Conservation (phyloP, 2,888 invertebrate species). For the Epinotia demarniana region DNA sequence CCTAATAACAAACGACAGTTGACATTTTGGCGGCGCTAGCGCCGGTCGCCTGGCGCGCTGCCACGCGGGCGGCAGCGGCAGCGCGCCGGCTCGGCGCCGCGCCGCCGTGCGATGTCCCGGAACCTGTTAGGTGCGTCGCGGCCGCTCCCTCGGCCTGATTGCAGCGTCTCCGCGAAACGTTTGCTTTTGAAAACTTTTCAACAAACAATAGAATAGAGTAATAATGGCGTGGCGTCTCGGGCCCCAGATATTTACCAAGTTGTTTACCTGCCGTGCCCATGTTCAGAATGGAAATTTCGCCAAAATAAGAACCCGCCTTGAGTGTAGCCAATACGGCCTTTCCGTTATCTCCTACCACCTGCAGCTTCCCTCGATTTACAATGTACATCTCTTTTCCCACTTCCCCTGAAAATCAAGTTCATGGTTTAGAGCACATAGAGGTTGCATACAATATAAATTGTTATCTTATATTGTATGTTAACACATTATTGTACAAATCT, state of each 20-base stretch:
- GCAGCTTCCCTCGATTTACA: slow-evolving; percentile 97
- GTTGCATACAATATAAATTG: background rate
- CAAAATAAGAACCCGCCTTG: slow-evolving; percentile 99
- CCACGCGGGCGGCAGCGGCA: slow-evolving; percentile 40
- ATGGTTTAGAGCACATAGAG: background rate
- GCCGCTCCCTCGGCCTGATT: slow-evolving; percentile 84
- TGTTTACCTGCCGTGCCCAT: slow-evolving; percentile 99
- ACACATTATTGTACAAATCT: background rate
- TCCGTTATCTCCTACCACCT: slow-evolving; percentile 97
- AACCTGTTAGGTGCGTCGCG: slow-evolving; percentile 79
- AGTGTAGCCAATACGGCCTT: slow-evolving; percentile 98
- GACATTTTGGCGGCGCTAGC: slow-evolving; percentile 63
- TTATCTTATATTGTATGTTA: background rate
- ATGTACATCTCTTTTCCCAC: slow-evolving; percentile 99
- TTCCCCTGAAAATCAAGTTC: slow-evolving; percentile 88
- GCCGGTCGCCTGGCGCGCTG: slow-evolving; percentile 57
- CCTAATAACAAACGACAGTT: slow-evolving; percentile 58
- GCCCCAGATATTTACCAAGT: slow-evolving; percentile 95
- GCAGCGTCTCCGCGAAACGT: slow-evolving; percentile 83
- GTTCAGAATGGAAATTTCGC: slow-evolving; percentile 99
- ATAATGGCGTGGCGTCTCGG: slow-evolving; percentile 85
- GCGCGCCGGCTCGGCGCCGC: slow-evolving; percentile 53
- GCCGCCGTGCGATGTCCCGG: slow-evolving; percentile 75
- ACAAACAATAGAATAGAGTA: slow-evolving; percentile 74
- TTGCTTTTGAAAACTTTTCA: slow-evolving; percentile 80